phyloP scores from a whole-genome alignment of 2,888 invertebrate genomes.

The Ferdinandea cuprea region DNA sequence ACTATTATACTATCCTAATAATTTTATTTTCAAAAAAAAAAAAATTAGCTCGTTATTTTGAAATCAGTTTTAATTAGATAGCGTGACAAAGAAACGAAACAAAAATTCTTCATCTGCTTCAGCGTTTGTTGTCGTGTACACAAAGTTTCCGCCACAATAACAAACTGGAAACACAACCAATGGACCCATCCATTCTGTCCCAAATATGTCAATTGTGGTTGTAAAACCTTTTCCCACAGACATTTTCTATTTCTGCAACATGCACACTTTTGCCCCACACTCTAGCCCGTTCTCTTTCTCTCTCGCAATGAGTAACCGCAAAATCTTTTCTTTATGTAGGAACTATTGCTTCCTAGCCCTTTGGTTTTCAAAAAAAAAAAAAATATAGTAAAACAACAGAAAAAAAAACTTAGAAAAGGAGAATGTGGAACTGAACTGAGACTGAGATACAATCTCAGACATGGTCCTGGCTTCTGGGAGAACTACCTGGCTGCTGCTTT shows the following conservation, averaged over 20 bases:
- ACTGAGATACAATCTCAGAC: constrained; percentile 53
- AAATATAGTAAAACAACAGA: not conserved
- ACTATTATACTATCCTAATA: too few relatives aligned
- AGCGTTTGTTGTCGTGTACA: constrained; percentile 4
- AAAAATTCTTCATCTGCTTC: not conserved
- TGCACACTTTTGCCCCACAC: constrained; percentile 35
- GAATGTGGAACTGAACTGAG: constrained; percentile 20
- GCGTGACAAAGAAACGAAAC: constrained; percentile 41
- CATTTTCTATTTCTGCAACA: constrained; percentile 63
- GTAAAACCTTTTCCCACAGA: constrained; percentile 62
- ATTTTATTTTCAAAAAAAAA: not conserved
- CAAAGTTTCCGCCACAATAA: constrained; percentile 14
- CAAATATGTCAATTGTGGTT: constrained; percentile 65
- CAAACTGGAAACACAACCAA: constrained; percentile 24
- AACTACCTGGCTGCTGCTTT: constrained; percentile 9
- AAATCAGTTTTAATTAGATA: constrained; percentile 40
- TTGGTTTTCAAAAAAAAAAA: constrained; percentile 13
- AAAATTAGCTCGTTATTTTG: constrained; percentile 9
- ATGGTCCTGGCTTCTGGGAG: constrained; percentile 12
- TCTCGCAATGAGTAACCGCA: constrained; percentile 31
- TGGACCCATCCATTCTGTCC: constrained; percentile 32
- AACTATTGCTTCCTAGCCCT: constrained; percentile 2
- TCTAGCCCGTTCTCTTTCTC: not conserved
- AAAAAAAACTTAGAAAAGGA: constrained; percentile 24
- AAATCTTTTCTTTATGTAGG: constrained; percentile 43